Base-by-base conservation (phyloP, 2,797 vertebrate species). In the Eulemur coronatus region DNA sequence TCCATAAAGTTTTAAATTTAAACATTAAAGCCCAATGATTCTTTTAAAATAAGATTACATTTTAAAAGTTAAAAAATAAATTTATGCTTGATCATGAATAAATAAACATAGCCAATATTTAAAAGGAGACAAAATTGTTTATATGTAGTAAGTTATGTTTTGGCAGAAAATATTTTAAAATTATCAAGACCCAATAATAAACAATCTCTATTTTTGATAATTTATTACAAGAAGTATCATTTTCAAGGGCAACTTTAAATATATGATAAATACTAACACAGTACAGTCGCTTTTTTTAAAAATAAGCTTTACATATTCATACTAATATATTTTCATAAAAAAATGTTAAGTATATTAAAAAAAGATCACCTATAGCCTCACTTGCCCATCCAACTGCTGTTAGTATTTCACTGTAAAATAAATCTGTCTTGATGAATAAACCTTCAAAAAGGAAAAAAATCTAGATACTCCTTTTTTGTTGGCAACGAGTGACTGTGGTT, bases 171-270 rank as follows among this genome's bases (percentile, higher is more conserved):
- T 80, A 48, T 41, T 65, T 76, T 86, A 94, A 91, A 76, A 91
- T 57, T 80, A 86, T 73, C 14, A 93, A 91, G 55, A 85, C 7
- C 33, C 82, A 50, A 50, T 86, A 89, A 81, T 91, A 84, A 96
- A 67, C 22, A 91, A 92, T 81, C 15, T 7, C 73, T 67, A 85
- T 24, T 85, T 80, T 92, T 86, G 89, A 50, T 95, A 76, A 91
- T 84, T 79, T 70, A 93, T 91, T 91, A 24, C 2, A 80, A 80
- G 28, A 90, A 7, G 20, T 67, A 63, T 12, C 28, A 91, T 84
- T 81, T 93, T 96, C 22, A 96, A 95, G 41, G 65, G 30, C 82
- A 94, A 90, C 26, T 86, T 89, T 94, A 96, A 72, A 43, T 59
- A 67, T 59, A 30, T 84, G 46, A 67, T 75, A 84, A 95, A 84